A percentile compares a stretch with the other conserved stretches of the same genome.
Evolutionary conservation across 2,888 invertebrate genomes (phyloP).

Genomic region (Drosophila glabriapex): DNA sequence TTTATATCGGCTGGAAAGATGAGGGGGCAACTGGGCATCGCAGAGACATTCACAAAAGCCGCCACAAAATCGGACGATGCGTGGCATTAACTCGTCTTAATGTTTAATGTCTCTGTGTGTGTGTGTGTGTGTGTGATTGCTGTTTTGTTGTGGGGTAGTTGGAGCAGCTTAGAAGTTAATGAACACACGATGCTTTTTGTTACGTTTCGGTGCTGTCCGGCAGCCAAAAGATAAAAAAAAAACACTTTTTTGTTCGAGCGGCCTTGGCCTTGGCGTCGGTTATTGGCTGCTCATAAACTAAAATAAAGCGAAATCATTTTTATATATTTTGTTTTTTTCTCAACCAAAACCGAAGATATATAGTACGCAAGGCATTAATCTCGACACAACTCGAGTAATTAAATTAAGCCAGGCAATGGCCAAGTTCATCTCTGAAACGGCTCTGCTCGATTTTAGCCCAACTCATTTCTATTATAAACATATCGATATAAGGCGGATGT

Average conservation of each 20-base stretch:
- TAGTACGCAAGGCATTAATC: slow-evolving; percentile 30
- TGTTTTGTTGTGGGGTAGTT: slow-evolving; percentile 57
- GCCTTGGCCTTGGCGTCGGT: slow-evolving; percentile 81
- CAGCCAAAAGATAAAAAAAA: slow-evolving; percentile 12
- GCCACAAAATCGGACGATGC: slow-evolving; percentile 64
- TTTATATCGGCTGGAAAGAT: slow-evolving; percentile 9
- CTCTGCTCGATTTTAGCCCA: neutral
- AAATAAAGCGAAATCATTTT: slow-evolving; percentile 69
- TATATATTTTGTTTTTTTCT: slow-evolving; percentile 19
- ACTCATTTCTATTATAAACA: slow-evolving; percentile 30
- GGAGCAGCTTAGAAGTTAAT: slow-evolving; percentile 75
- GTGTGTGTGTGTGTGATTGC: slow-evolving; percentile 12
- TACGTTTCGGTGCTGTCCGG: slow-evolving; percentile 29
- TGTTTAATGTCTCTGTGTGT: slow-evolving; percentile 20
- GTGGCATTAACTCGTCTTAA: slow-evolving; percentile 63
- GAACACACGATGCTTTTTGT: slow-evolving; percentile 57
- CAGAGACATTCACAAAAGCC: slow-evolving; percentile 50
- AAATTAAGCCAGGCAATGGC: neutral
- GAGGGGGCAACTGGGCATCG: neutral
- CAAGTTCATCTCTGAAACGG: slow-evolving; percentile 4
- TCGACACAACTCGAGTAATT: slow-evolving; percentile 3
- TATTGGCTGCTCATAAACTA: slow-evolving; percentile 78
- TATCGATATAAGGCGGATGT: slow-evolving; percentile 53
- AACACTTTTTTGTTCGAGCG: slow-evolving; percentile 21
- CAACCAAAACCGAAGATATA: slow-evolving; percentile 25